Percentiles rank a stretch among this genome's conserved stretches.
These are phyloP conservation scores for Idaea dimidiata DNA, from an alignment of 2,888 invertebrate genomes.

Conservation along the genomic window DNA sequence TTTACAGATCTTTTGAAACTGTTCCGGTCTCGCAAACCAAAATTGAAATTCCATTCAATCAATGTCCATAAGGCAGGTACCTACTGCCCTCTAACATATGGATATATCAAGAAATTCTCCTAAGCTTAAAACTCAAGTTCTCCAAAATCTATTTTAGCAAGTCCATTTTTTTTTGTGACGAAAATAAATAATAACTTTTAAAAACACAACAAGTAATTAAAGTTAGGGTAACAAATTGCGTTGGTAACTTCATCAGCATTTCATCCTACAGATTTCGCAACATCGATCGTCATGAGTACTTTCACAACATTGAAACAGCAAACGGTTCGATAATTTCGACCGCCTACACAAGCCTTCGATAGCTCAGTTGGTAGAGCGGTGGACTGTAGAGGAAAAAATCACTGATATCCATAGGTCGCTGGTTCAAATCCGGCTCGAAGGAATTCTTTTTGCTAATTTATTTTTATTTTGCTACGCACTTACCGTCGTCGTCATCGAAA, in stretches of 20 bases:
- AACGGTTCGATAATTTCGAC: slow-evolving; percentile 35
- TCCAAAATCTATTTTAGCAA: no score
- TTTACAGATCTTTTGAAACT: no score
- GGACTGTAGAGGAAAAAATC: slow-evolving; percentile 66
- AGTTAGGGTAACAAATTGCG: not conserved
- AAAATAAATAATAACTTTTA: not conserved
- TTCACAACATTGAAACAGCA: not conserved
- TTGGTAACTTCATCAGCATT: slow-evolving; percentile 9
- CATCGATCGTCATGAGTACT: slow-evolving; percentile 4
- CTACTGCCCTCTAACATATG: no score
- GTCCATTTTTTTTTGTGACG: no score
- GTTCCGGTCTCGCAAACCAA: no score
- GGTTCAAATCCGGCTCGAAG: slow-evolving; percentile 84
- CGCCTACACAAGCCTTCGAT: slow-evolving; percentile 57
- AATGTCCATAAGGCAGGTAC: no score
- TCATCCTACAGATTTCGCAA: slow-evolving; percentile 37
- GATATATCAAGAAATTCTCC: no score
- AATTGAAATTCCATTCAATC: no score
- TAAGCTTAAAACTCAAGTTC: no score
- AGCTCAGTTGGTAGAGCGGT: slow-evolving; percentile 83
- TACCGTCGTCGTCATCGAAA: slow-evolving; percentile 72
- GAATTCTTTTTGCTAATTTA: slow-evolving; percentile 45
- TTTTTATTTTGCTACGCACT: slow-evolving; percentile 32
- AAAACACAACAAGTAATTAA: no score
- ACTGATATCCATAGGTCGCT: slow-evolving; percentile 82